Percentiles rank a stretch among this genome's conserved stretches.
Conservation (phyloP, 2,797 vertebrate species). For the Enteromius anoplus region DNA sequence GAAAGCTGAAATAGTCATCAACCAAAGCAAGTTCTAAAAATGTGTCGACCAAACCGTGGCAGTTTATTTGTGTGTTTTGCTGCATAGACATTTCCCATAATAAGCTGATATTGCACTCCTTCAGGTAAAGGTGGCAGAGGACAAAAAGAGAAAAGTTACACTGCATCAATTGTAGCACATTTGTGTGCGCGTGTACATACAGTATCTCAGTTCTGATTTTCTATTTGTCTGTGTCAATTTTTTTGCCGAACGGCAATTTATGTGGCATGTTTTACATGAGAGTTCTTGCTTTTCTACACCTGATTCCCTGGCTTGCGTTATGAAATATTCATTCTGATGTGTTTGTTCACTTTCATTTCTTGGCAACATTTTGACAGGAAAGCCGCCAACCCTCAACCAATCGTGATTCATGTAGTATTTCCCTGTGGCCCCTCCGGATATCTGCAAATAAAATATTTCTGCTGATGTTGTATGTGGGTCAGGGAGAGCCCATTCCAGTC, state of each 20-base stretch:
- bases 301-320: slow-evolving; percentile 57
- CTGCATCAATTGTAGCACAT: slow-evolving; percentile 60
- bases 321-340: slow-evolving; percentile 72
- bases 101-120: slow-evolving; percentile 74
- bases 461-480: slow-evolving; percentile 71
- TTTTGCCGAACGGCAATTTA: slow-evolving; percentile 73
- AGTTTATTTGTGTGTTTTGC: slow-evolving; percentile 67
- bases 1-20: slow-evolving; percentile 64
- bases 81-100: slow-evolving; percentile 70
- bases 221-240: slow-evolving; percentile 10
- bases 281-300: slow-evolving; percentile 58
- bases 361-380: slow-evolving; percentile 70
- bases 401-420: slow-evolving; percentile 62
- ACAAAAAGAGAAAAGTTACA: slow-evolving; percentile 35
- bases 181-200: slow-evolving; percentile 50
- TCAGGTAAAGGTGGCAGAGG: slow-evolving; percentile 42
- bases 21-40: slow-evolving; percentile 68
- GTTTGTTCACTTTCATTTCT: slow-evolving; percentile 59
- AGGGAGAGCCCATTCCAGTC: slow-evolving; percentile 37
- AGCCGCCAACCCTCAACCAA: slow-evolving; percentile 62
- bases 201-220: slow-evolving; percentile 37
- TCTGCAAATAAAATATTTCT: slow-evolving; percentile 53
- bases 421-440: slow-evolving; percentile 68
- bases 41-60: slow-evolving; percentile 45
- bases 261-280: slow-evolving; percentile 59